Evolutionary conservation across 2,113 vertebrate genomes (phyloP).

Genomic region (Chaetops frenatus): DNA sequence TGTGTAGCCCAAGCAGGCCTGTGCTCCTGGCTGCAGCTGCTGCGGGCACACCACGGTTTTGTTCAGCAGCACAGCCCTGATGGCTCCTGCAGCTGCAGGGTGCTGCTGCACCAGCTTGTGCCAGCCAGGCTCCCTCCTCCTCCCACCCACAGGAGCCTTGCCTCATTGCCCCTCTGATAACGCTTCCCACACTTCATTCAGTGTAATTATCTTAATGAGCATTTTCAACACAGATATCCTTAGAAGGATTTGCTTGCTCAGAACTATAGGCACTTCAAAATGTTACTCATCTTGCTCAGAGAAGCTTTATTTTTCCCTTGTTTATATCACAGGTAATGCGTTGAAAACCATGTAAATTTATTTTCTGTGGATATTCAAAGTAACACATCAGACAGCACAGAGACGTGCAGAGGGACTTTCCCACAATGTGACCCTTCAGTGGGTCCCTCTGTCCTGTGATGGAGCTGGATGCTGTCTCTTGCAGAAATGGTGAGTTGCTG

Average conservation of each 20-base stretch:
- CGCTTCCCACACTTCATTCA: not conserved
- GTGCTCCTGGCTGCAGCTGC: not conserved
- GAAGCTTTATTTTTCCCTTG: not conserved
- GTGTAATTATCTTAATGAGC: not conserved
- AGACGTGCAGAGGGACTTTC: not conserved
- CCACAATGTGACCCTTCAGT: not conserved
- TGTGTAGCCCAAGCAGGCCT: not conserved
- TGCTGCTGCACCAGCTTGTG: fast-evolving
- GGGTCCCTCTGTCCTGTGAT: fast-evolving
- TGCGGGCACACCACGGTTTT: fast-evolving
- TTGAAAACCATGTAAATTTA: not conserved
- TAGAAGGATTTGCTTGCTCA: not conserved
- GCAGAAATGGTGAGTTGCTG: not conserved
- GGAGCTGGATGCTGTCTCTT: not conserved
- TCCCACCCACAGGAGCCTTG: not conserved
- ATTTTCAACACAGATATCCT: not conserved
- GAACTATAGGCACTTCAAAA: not conserved
- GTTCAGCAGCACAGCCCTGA: not conserved
- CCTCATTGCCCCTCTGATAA: not conserved
- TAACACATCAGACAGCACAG: not conserved
- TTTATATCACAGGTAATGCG: not conserved
- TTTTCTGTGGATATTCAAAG: not conserved
- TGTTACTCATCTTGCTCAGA: not conserved
- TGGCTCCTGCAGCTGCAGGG: fast-evolving
- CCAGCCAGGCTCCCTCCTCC: not conserved